Conservation (phyloP, 2,113 vertebrate species). For the Neofelis nebulosa region DNA sequence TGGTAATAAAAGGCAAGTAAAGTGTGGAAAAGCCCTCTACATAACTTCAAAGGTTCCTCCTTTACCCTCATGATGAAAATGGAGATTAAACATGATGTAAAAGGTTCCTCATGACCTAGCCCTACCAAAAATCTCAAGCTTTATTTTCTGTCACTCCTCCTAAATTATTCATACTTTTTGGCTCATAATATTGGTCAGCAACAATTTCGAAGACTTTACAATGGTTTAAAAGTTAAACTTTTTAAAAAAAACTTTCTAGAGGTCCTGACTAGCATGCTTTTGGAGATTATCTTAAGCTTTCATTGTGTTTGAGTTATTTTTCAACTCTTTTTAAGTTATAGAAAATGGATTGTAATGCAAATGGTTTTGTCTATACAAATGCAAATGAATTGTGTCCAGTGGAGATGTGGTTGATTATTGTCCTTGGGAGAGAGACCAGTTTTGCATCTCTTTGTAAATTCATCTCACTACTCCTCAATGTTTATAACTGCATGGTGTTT, state of each 20-base stretch:
- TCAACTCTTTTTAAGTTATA: background rate
- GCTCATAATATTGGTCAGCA: background rate
- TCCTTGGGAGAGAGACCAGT: background rate
- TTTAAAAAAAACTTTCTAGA: no score
- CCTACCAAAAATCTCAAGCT: background rate
- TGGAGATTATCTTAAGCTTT: background rate
- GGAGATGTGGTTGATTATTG: background rate
- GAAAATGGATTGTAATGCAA: background rate
- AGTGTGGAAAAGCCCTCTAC: background rate
- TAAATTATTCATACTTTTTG: background rate
- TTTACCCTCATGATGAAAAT: background rate
- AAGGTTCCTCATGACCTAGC: background rate
- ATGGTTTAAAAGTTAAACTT: no score
- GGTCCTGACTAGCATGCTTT: background rate
- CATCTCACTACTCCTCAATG: background rate
- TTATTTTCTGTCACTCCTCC: background rate
- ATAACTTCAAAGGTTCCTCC: background rate
- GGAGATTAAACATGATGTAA: background rate
- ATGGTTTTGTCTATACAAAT: background rate
- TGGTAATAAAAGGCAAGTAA: background rate
- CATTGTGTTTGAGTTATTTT: background rate
- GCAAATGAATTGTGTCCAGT: background rate
- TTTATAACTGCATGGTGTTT: background rate
- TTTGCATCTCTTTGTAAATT: slow-evolving; percentile 22
- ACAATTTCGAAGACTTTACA: background rate